phyloP scores from a whole-genome alignment of 2,888 invertebrate species.

The Andrena camellia region DNA sequence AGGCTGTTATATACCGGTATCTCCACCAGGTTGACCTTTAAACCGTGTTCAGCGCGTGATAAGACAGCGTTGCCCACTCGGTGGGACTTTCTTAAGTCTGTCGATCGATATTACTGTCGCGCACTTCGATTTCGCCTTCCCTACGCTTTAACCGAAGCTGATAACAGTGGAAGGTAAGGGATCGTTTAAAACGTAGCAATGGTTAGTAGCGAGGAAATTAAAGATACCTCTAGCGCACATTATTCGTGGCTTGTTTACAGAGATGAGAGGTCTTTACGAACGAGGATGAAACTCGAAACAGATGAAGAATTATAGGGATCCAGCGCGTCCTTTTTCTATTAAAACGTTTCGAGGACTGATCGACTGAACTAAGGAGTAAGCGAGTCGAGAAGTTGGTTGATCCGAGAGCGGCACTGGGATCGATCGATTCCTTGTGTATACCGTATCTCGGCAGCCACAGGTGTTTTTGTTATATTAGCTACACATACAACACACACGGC shows the following conservation, averaged over 20 bases:
- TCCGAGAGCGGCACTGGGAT: not conserved
- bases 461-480: constrained; percentile 80
- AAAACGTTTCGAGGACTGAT: not conserved
- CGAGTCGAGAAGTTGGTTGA: constrained; percentile 11
- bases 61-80: constrained; percentile 70
- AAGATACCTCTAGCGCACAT: not conserved
- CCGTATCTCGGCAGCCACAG: constrained; percentile 72
- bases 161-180: not conserved
- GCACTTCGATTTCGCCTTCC: constrained; percentile 39
- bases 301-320: not conserved
- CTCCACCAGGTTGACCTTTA: constrained; percentile 81
- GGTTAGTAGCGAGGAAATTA: too few species aligned
- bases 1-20: constrained; percentile 74
- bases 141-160: not conserved
- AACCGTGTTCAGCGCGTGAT: constrained; percentile 76
- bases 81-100: constrained; percentile 62
- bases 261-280: too few species aligned
- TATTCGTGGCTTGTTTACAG: constrained; percentile 3
- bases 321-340: not conserved
- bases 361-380: not conserved
- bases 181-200: not conserved
- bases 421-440: constrained; percentile 55
- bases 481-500: constrained; percentile 37
- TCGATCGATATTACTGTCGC: constrained; percentile 41
- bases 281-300: not conserved